Evolutionary conservation across 2,888 invertebrate species (phyloP), one percentile per base, ranked within the genome.

Genomic region (Mimas tiliae): DNA sequence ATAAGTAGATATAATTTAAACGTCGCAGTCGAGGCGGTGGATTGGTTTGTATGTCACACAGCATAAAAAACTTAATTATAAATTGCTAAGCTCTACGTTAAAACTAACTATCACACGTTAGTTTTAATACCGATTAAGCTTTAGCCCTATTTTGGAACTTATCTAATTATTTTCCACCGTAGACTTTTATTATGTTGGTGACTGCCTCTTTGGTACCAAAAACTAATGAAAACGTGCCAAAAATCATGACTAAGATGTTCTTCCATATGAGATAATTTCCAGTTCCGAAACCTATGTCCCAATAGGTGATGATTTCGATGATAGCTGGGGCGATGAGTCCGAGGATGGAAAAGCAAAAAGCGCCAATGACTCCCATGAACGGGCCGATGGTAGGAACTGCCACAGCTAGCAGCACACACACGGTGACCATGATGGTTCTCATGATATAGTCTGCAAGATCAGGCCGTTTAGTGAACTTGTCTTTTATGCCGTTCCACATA

Each of bases 311-410:
- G 6, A 97, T 94, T 91, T 98, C 98, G 70, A 99, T 96, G 68
- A 97, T 94, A 3, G 95, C 97, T 0, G 99, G 99, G 63, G 97
- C 96, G 66, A 98, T 95, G 47, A 99, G 95, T 16, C 98, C 98
- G 27, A 99, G 95, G 73, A 98, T 96, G 9, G 98, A 98, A 85
- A 98, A 98, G 83, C 98, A 98, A 82, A 98, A 96, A 53, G 98
- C 98, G 72, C 99, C 99, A 72, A 99, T 98, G 62, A 99, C 94
- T 8, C 97, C 96, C 87, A 99, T 98, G 84, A 99, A 97, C 0
- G 98, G 97, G 12, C 95, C 96, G 73, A 99, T 97, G 58, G 96
- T 96, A 0, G 98, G 98, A 21, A 98, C 97, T 6, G 97, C 96
- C 33, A 97, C 96, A 0, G 98, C 98, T 65, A 98, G 88, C 12